Conservation (phyloP, 2,797 vertebrate species). For the Oceanodroma leucorhoa region DNA sequence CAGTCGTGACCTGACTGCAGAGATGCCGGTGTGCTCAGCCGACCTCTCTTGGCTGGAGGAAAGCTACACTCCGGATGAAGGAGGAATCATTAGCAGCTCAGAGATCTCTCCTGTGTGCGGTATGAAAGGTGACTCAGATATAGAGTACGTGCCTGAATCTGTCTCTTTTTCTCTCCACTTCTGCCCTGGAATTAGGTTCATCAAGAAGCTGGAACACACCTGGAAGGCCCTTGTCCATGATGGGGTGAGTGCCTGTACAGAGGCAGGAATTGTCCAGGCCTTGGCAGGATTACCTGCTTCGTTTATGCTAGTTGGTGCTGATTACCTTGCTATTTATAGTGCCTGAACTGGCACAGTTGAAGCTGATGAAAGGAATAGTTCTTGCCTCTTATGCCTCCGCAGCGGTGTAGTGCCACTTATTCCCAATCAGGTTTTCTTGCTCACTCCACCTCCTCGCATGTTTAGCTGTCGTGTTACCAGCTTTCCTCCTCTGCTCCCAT, state of each 20-base stretch:
- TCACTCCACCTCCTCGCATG: not conserved
- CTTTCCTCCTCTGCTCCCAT: not conserved
- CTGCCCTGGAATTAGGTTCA: slow-evolving; percentile 80
- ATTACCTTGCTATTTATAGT: not conserved
- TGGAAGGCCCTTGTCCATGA: slow-evolving; percentile 98
- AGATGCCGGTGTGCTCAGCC: not conserved
- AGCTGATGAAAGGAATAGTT: not conserved
- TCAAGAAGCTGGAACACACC: slow-evolving; percentile 98
- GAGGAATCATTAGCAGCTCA: not conserved
- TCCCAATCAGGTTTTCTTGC: not conserved
- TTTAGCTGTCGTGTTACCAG: not conserved
- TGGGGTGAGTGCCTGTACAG: slow-evolving; percentile 81
- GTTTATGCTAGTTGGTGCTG: not conserved
- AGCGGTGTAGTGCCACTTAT: not conserved
- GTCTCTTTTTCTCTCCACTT: not conserved
- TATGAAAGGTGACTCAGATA: not conserved
- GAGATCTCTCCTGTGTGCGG: not conserved
- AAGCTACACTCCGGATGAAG: not conserved
- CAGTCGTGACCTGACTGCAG: not conserved
- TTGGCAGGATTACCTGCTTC: not conserved
- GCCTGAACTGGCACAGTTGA: not conserved
- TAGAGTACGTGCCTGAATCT: not conserved
- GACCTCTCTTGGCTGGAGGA: not conserved
- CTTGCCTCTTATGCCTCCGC: not conserved
- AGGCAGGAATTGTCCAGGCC: not conserved